phyloP scores from a whole-genome alignment of 2,113 vertebrate genomes.

The Tachysurus fulvidraco region DNA sequence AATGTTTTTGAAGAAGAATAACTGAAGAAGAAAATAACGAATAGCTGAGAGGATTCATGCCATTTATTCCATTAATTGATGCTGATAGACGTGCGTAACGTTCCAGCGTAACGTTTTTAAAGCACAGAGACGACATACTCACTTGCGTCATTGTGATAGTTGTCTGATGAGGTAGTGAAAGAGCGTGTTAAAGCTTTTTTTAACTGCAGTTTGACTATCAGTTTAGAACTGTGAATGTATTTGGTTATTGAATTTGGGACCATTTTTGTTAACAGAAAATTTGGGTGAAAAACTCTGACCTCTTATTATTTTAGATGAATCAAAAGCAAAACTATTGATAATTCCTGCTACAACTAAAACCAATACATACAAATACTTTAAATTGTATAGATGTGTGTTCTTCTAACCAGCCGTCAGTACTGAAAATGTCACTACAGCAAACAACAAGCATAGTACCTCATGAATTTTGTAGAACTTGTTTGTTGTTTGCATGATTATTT shows the following conservation, averaged over 20 bases:
- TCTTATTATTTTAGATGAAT: conserved; percentile 7
- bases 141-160: not conserved
- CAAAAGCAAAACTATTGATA: not conserved
- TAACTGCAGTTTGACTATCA: not conserved
- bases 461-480: conserved; percentile 27
- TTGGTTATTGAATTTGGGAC: not conserved
- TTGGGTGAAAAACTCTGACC: not conserved
- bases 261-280: not conserved
- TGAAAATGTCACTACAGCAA: conserved; percentile 71
- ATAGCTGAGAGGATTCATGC: not conserved
- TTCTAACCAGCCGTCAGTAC: conserved; percentile 74
- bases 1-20: not conserved
- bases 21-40: not conserved
- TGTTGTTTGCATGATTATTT: conserved; percentile 51
- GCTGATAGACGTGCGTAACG: not conserved
- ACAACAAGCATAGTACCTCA: conserved; percentile 61
- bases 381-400: conserved; percentile 11
- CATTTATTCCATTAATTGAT: not conserved
- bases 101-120: not conserved
- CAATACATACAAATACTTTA: not conserved
- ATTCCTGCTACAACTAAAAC: not conserved
- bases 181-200: not conserved
- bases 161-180: not conserved
- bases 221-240: conserved; percentile 24
- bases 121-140: conserved; percentile 7